Conservation (phyloP, 1,140 invertebrate species). For the Cherax quadricarinatus region DNA sequence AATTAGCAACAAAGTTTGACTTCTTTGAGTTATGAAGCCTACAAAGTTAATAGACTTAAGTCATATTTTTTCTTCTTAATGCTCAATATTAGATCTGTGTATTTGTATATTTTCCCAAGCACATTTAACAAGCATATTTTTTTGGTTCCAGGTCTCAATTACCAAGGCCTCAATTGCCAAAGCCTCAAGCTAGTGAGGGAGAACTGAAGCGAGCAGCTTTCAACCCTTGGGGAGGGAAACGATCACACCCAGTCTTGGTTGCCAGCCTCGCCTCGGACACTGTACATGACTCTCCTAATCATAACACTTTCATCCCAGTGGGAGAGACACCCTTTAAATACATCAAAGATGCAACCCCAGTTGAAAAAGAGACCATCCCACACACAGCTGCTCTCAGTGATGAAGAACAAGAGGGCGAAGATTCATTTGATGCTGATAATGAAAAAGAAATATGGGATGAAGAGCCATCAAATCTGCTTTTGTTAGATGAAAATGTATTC, state of each 20-base stretch:
- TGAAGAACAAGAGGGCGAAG: not conserved
- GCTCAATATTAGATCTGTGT: not conserved
- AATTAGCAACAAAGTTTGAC: too few relatives aligned
- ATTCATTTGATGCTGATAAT: not conserved
- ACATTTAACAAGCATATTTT: not conserved
- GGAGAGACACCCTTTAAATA: constrained; percentile 17
- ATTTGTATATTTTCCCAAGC: not conserved
- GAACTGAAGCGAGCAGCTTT: constrained; percentile 53
- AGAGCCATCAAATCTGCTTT: not conserved
- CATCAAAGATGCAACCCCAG: not conserved
- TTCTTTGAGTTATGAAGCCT: too few relatives aligned
- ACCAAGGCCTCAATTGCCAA: not conserved
- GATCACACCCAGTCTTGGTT: not conserved
- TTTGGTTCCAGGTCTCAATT: not conserved
- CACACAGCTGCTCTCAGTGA: not conserved
- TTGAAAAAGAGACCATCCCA: not conserved
- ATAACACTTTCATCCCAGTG: constrained; percentile 4
- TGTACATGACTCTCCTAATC: not conserved
- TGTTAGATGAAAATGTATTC: not conserved
- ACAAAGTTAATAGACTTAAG: too few relatives aligned
- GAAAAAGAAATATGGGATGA: not conserved
- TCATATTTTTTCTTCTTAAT: too few relatives aligned
- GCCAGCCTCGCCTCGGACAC: not conserved
- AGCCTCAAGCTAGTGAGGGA: not conserved
- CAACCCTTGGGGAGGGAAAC: constrained; percentile 45